Base-by-base conservation (phyloP, 1,140 invertebrate genomes). In the Ruditapes philippinarum region DNA sequence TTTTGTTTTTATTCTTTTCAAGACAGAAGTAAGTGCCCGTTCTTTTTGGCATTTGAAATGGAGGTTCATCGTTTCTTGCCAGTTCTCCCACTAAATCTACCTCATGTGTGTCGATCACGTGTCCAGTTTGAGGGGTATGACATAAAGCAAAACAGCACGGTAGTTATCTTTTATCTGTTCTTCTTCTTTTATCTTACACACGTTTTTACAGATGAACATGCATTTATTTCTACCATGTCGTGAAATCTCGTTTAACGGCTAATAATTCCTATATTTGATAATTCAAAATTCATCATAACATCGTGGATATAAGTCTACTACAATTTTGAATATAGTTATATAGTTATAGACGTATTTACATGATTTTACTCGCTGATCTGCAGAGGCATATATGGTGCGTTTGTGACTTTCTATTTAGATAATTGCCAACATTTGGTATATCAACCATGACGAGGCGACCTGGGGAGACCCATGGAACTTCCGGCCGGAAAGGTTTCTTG, bases 401-500 rank as follows among this genome's bases (percentile, higher is more conserved):
- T 11, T 49, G 45, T 49, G 17, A 49, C 7, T 49, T 17, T 49
- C 17, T 11, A 49, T n/a, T n/a, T 49, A 80, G 78, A 60, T 96
- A 7, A 60, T 95, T 19, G 62, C 92, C n/a, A 95, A 96, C 78
- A 87, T 95, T 25, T 93, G 92, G 60, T 91, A 91, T 17, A 89
- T 92, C 45, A 81, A 89, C 60, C 91, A 92, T 42, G 95, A 96
- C 89, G 62, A 90, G 49, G 73, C 74, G 14, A 92, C 97, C 90
- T 98, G 97, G 97, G 95, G 96, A 0, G 96, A 98, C 82, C 97
- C 98, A 0, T 93, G 97, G 9, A 94, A 93, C n/a, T 98, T 98
- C 92, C 96, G 96, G n/a, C 98, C 98, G 0, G 97, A 98, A 92
- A 96, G 98, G 91, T 98, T 98, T 91, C 74, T 97, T 0, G 95